A percentile compares a stretch with the other conserved stretches of the same genome.
Evolutionary conservation across 2,113 vertebrate genomes (phyloP).

Genomic region (Empidonax traillii): DNA sequence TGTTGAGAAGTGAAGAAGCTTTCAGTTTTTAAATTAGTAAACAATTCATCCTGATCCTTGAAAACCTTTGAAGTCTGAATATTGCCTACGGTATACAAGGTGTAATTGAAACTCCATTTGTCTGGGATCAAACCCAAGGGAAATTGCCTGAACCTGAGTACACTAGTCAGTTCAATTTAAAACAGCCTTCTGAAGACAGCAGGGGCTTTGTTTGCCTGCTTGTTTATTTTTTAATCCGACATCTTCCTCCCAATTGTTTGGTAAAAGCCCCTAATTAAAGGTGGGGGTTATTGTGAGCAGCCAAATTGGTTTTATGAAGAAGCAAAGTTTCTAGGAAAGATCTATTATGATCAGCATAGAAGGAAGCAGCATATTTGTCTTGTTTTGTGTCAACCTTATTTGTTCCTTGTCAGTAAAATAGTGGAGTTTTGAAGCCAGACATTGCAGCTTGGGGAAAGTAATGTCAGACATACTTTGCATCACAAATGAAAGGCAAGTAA

Average conservation of each 20-base stretch:
- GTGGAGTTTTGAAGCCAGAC: background rate
- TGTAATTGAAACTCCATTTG: background rate
- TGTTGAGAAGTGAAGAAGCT: background rate
- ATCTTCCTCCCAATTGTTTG: background rate
- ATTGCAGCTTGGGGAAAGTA: background rate
- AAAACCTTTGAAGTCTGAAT: slow-evolving; percentile 32
- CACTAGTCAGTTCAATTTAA: background rate
- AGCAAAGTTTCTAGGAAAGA: background rate
- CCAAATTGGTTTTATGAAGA: background rate
- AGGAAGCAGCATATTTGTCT: background rate
- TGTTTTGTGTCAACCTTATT: background rate
- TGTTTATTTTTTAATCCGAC: background rate
- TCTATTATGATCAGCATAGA: background rate
- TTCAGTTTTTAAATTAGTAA: slow-evolving; percentile 10
- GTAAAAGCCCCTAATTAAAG: background rate
- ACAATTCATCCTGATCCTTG: background rate
- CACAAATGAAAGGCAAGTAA: slow-evolving; percentile 1
- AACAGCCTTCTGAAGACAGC: background rate
- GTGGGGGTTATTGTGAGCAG: background rate
- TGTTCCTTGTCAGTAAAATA: background rate
- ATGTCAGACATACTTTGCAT: slow-evolving; percentile 35
- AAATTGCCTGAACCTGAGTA: slow-evolving; percentile 6
- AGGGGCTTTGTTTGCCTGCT: background rate
- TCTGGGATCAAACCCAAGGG: background rate
- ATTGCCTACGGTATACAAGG: background rate